These are phyloP conservation scores for Automeris io DNA, from an alignment of 2,888 invertebrate species.

Conservation along the genomic window DNA sequence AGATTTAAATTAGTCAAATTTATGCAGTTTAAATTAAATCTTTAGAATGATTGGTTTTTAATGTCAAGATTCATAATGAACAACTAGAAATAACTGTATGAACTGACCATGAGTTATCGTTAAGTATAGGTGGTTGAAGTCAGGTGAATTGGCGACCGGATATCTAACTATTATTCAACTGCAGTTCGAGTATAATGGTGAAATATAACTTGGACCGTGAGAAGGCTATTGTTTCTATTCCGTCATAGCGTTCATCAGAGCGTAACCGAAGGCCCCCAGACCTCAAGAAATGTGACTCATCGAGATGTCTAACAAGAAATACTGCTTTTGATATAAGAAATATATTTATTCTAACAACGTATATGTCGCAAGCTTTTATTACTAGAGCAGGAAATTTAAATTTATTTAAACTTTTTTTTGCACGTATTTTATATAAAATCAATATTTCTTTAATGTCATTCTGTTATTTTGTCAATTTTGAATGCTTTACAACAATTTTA, in stretches of 20 bases:
- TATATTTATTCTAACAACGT: background rate
- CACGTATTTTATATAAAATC: no score
- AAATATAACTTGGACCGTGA: conserved; percentile 45
- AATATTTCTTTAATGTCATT: no score
- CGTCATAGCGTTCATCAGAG: conserved; percentile 48
- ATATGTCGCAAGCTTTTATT: background rate
- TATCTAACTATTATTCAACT: background rate
- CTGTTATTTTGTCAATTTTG: no score
- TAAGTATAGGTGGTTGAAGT: background rate
- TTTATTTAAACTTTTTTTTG: no score
- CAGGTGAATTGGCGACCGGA: background rate
- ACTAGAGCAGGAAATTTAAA: background rate
- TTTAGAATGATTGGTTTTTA: no score
- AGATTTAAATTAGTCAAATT: no score
- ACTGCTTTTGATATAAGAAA: conserved; percentile 8
- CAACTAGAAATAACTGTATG: background rate
- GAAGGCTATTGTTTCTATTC: conserved; percentile 55
- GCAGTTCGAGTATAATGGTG: conserved; percentile 22
- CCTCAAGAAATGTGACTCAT: conserved; percentile 34
- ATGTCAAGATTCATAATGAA: no score
- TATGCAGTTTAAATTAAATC: no score
- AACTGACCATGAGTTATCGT: no score
- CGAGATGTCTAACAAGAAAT: conserved; percentile 3
- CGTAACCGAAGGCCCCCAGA: conserved; percentile 44
- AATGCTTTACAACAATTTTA: no score